Base-by-base conservation (phyloP, 2,888 invertebrate genomes). In the Hyalella azteca region DNA sequence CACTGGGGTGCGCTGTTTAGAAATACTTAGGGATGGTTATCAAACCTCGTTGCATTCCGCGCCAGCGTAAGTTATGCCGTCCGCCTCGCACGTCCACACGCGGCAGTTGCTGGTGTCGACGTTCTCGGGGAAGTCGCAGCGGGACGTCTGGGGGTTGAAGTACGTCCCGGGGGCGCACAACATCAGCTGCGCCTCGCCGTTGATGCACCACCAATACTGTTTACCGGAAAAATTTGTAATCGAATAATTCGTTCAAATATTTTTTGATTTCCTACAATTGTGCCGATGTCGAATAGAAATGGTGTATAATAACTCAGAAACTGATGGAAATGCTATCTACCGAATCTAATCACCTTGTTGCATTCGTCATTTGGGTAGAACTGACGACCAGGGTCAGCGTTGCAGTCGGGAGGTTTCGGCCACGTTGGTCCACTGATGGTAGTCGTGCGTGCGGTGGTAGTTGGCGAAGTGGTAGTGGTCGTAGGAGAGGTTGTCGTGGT, bases 21-120 rank as follows among this genome's bases (percentile, higher is more conserved):
- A n/a, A n/a, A n/a, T n/a, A n/a, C n/a, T n/a, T n/a, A n/a, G n/a
- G n/a, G n/a, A n/a, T n/a, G n/a, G n/a, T n/a, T n/a, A n/a, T n/a
- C 77, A 13, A n/a, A 82, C 80, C 82, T 82, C 75, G 39, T 80
- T 40, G 54, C 82, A 82, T 29, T 80, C 78, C 1, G 41, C 73
- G 15, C 48, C 75, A 2, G 82, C 78, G n/a, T 60, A 78, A 36
- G 78, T 73, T 0, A n/a, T 45, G 59, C 79, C 79, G 54, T 82
- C 82, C n/a, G 79, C 80, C 59, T 82, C 78, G 15, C 82, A 82
- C 45, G 66, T 40, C 82, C 82, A 82, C 54, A 80, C n/a, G 41
- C 41, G 75, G 40, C 82, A 82, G 50, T 66, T 26, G 49, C 59
- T 59, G 45, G 78, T 82, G 73, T 82, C 82, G n/a, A 82, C 82